Base-by-base conservation (phyloP, 2,797 vertebrate species). In the Melanotaenia parkinsoni region DNA sequence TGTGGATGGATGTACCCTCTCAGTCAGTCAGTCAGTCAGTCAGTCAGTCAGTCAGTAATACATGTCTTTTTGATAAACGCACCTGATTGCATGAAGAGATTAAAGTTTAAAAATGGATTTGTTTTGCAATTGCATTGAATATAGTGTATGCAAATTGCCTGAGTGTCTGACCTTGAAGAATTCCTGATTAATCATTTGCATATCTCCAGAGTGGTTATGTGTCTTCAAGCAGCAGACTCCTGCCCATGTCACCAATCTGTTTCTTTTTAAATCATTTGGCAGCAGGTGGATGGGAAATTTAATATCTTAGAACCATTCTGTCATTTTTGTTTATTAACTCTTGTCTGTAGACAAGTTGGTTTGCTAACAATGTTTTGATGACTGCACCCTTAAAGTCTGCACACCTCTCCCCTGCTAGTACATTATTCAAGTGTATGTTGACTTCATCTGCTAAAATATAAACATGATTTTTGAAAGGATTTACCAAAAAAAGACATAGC, bases 81-180 rank as follows among this genome's bases (percentile, higher is more conserved):
- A 85, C 78, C 83, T 87, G 81, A 82, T 74, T 79, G 62, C 76
- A 80, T 63, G 74, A 61, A 58, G 40, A 64, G 63, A 71, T 70
- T 58, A 78, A 65, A 69, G 74, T 53, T 79, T 61, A 60, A 69
- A 22, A 87, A 90, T 77, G 74, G 80, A 90, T 93, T 91, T 85
- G 83, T 88, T 87, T 88, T 86, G 80, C 82, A 72, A 54, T 9
- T 79, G 47, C 60, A n/a, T 67, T 38, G 72, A 82, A 82, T 80
- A 77, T 80, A 62, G 67, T 84, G 71, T 83, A 87, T 82, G 74
- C 80, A 85, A 92, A 90, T 84, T 70, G 63, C 50, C 54, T 2
- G 33, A 77, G 61, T 50, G 58, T 53, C 77, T 89, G 88, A 91
- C 88, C 83, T 88, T 84, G 83, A 83, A 84, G 58, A 63, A 16